phyloP scores from a whole-genome alignment of 2,113 vertebrate species.

The Lepisosteus oculatus region DNA sequence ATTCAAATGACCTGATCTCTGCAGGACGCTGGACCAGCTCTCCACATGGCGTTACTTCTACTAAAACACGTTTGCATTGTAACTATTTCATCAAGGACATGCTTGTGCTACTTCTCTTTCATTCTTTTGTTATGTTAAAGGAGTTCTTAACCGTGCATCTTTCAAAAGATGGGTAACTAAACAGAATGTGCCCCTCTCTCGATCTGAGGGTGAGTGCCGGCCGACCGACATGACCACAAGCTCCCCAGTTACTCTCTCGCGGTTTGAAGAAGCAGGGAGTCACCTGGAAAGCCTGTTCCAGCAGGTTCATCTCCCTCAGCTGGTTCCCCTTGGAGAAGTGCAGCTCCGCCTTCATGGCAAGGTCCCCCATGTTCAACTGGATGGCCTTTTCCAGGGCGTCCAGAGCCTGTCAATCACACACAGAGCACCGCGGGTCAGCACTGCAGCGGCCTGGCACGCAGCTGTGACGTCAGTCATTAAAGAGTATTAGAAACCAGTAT shows the following conservation, averaged over 20 bases:
- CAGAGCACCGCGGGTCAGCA: neutral
- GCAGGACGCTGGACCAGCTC: neutral
- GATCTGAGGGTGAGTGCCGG: neutral
- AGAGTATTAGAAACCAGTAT: too few species aligned
- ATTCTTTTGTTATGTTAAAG: too few species aligned
- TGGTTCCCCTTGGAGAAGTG: constrained; percentile 92
- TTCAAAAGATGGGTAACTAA: neutral
- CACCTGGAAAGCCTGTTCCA: constrained; percentile 86
- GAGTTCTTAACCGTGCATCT: neutral
- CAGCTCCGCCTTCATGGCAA: constrained; percentile 78
- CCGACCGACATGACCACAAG: constrained; percentile 14
- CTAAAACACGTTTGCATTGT: too few species aligned
- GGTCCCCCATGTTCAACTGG: constrained; percentile 78
- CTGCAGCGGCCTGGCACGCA: neutral
- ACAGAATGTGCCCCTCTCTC: neutral
- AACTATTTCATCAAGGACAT: too few species aligned
- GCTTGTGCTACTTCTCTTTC: too few species aligned
- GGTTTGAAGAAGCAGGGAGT: neutral
- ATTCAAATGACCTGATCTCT: neutral
- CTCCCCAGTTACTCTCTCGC: neutral
- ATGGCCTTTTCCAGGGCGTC: constrained; percentile 79
- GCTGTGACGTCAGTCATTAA: too few species aligned
- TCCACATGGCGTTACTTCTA: too few species aligned
- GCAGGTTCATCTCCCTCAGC: constrained; percentile 82
- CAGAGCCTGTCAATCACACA: constrained; percentile 67